These are phyloP conservation scores for Actinemys pallida DNA, from an alignment of 2,113 vertebrate species.

Conservation along the genomic window DNA sequence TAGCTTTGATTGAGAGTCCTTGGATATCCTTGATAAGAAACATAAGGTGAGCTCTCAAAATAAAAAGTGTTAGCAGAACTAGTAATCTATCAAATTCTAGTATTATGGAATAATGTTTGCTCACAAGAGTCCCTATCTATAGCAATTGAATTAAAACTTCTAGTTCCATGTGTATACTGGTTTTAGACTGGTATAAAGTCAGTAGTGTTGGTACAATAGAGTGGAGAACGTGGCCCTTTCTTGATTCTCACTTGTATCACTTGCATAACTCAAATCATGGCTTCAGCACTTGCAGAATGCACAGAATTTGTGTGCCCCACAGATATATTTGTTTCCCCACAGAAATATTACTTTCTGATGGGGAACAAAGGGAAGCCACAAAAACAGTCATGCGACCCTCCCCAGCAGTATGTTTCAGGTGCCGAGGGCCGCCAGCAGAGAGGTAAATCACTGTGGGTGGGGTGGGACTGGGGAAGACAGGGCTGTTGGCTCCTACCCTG, in stretches of 20 bases:
- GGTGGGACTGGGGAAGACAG: too few species aligned
- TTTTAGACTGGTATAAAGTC: not conserved
- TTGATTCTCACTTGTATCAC: not conserved
- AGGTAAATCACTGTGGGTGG: too few species aligned
- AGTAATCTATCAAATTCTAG: not conserved
- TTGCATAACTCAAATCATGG: not conserved
- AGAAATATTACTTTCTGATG: too few species aligned
- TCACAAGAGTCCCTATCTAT: not conserved
- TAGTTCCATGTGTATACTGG: not conserved
- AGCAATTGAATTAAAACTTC: not conserved
- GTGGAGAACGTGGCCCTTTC: not conserved
- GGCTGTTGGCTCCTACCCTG: too few species aligned
- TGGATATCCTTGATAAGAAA: not conserved
- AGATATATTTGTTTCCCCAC: too few species aligned
- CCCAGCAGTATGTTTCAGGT: too few species aligned
- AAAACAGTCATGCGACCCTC: too few species aligned
- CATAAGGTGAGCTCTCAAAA: slow-evolving; percentile 4
- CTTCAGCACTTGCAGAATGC: not conserved
- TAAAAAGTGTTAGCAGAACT: not conserved
- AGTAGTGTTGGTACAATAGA: not conserved
- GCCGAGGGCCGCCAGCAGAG: too few species aligned
- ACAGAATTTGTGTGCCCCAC: too few species aligned
- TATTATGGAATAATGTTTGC: not conserved
- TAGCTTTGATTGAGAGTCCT: not conserved
- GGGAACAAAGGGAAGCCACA: too few species aligned